Evolutionary conservation across 2,888 invertebrate genomes (phyloP), one percentile per base, ranked within the genome.

Genomic region (Thymelicus acteon): DNA sequence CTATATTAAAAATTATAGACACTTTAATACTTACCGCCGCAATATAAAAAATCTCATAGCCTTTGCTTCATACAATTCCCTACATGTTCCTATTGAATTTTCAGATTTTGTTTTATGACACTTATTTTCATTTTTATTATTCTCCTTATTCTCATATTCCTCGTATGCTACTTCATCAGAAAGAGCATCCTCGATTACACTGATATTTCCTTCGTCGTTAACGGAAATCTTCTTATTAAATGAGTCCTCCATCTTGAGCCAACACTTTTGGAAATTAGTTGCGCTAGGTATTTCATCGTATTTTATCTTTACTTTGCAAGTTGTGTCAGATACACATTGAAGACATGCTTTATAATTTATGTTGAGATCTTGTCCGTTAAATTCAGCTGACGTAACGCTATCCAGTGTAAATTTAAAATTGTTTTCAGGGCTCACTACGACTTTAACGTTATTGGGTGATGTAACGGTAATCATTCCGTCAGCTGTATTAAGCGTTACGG

Each of bases 221-320:
- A 93, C 87, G 12, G 79, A 57, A 47, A 93, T 76, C 60, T 80
- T 83, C 73, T 89, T 90, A 39, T 78, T 77, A 77, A 87, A 90
- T 0, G 92, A 92, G 79, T 93, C 93, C 72, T 82, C 87, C 84
- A 92, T 83, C 73, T 76, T 83, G n/a, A 92, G 74, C 93, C 92
- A 93, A 67, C 76, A 74, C 65, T 82, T 79, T 49, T 86, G 82
- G 12, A 80, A 48, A 74, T 82, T 82, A 15, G 77, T 76, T 2
- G 80, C 78, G 58, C 76, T 83, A 52, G 75, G 76, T 62, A 75
- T 75, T 54, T 84, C 82, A 37, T 81, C 78, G 7, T 78, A 58
- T 76, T 79, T 82, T 52, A 92, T 83, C 78, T 83, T 88, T 48
- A 92, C 79, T 48, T 83, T 80, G 74, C 89, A 88, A 1, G 78